A percentile compares a stretch with the other conserved stretches of the same genome.
These are phyloP conservation scores for Agrilus biguttatus DNA, from an alignment of 2,888 invertebrate species.

Conservation along the genomic window DNA sequence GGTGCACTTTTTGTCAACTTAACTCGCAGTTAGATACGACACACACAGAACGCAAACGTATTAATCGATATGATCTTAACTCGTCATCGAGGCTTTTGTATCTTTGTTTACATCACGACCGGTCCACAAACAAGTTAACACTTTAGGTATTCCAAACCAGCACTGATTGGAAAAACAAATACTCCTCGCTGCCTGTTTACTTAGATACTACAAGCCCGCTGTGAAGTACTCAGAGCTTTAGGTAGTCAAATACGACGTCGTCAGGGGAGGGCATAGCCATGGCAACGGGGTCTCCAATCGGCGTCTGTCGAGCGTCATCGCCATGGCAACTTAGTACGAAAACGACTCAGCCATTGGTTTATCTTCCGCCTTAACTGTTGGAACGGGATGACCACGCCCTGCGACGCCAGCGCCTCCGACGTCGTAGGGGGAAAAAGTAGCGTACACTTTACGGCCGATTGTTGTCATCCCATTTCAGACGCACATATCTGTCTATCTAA, in stretches of 20 bases:
- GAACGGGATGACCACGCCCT: conserved; percentile 31
- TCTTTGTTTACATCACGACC: conserved; percentile 37
- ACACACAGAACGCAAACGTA: conserved; percentile 8
- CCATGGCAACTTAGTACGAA: conserved; percentile 17
- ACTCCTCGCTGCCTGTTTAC: conserved; percentile 36
- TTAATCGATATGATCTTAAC: conserved; percentile 30
- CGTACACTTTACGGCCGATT: conserved; percentile 9
- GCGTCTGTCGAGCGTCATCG: conserved; percentile 10
- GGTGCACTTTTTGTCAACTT: no score
- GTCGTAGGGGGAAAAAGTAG: conserved; percentile 14
- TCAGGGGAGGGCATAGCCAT: conserved; percentile 25
- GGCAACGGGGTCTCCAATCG: conserved; percentile 19
- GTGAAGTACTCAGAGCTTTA: conserved; percentile 36
- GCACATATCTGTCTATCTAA: no score
- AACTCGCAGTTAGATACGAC: no score
- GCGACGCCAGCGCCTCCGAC: conserved; percentile 26
- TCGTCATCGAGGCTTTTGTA: conserved; percentile 33
- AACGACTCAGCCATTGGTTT: conserved; percentile 11
- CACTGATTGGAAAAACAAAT: conserved; percentile 44
- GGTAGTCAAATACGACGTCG: conserved; percentile 32
- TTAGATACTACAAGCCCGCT: conserved; percentile 35
- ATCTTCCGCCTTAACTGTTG: conserved; percentile 8
- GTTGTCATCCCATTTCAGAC: no score
- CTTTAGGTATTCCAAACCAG: conserved; percentile 36
- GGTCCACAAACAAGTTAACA: conserved; percentile 35